These are phyloP conservation scores for Dilophus febrilis DNA, from an alignment of 2,888 invertebrate species.

Conservation along the genomic window DNA sequence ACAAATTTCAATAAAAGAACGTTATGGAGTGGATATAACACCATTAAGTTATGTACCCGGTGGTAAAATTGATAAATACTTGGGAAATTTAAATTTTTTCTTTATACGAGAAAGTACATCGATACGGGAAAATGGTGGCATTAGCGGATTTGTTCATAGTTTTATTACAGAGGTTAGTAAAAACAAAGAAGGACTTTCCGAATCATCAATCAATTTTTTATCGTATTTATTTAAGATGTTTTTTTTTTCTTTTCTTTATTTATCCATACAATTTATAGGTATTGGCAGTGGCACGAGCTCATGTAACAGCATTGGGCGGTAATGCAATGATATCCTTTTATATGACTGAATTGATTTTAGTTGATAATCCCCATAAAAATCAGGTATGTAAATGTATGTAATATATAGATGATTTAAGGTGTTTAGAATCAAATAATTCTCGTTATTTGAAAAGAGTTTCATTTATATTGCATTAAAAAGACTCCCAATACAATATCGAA, in stretches of 20 bases:
- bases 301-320: slow-evolving; percentile 83
- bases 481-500: too few species aligned
- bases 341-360: slow-evolving; percentile 77
- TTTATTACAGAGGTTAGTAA: slow-evolving; percentile 87
- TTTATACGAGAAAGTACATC: slow-evolving; percentile 91
- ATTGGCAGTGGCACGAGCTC: slow-evolving; percentile 79
- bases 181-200: background rate
- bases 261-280: slow-evolving; percentile 35
- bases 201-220: background rate
- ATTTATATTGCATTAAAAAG: too few species aligned
- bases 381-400: slow-evolving; percentile 48
- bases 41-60: slow-evolving; percentile 66
- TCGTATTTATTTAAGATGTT: background rate
- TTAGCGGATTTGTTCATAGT: slow-evolving; percentile 86
- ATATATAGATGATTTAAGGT: too few species aligned
- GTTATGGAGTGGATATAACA: slow-evolving; percentile 57
- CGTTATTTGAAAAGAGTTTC: too few species aligned
- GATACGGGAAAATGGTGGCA: slow-evolving; percentile 77
- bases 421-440: too few species aligned
- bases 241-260: slow-evolving; percentile 1
- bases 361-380: slow-evolving; percentile 90
- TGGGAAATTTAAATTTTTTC: slow-evolving; percentile 85
- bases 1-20: too few species aligned
- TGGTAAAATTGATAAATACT: slow-evolving; percentile 57
- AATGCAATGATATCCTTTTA: slow-evolving; percentile 91